Base-by-base conservation (phyloP, 2,888 invertebrate genomes). In the Asteroscopus sphinx region DNA sequence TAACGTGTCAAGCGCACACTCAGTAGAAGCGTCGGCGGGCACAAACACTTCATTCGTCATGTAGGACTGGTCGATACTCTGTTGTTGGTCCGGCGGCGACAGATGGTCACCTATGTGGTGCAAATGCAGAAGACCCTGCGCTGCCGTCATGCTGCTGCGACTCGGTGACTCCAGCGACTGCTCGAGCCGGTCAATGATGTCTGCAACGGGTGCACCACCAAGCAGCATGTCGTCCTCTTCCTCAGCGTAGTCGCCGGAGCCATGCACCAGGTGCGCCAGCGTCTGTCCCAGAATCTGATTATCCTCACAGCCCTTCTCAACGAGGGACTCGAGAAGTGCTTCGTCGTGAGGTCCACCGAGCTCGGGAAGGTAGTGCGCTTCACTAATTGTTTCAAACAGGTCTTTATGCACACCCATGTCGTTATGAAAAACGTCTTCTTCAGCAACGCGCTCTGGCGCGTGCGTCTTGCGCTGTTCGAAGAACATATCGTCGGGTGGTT, bases 121-220 rank as follows among this genome's bases (percentile, higher is more conserved):
- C n/a, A 93, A 69, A 61, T 92, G 92, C 13, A 93, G 76, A 25
- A 93, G 80, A 1, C 93, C 93, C 52, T 93, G 92, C 5, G 93
- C 91, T 1, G 93, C 93, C 5, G 90, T 89, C 61, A 92, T 90
- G 70, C 92, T 91, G 72, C 89, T 92, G 11, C 88, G 86, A 17
- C 90, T 88, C n/a, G 93, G 92, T 21, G 90, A 92, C 73, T 88
- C 94, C 28, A 96, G 90, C 26, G 96, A 95, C 73, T 96, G 95
- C 73, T 96, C 95, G 32, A 96, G 89, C 36, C 96, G 90, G 53
- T 95, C 95, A 56, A 96, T 94, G 60, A 96, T 96, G 76, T 96
- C 96, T 2, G 92, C 89, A 6, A 95, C 94, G 0, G 95, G 95
- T 57, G 94, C 94, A 7, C 85, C 88, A 44, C 86, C 85, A 59